Evolutionary conservation across 2,888 invertebrate genomes (phyloP).

Genomic region (Ariolimax columbianus): DNA sequence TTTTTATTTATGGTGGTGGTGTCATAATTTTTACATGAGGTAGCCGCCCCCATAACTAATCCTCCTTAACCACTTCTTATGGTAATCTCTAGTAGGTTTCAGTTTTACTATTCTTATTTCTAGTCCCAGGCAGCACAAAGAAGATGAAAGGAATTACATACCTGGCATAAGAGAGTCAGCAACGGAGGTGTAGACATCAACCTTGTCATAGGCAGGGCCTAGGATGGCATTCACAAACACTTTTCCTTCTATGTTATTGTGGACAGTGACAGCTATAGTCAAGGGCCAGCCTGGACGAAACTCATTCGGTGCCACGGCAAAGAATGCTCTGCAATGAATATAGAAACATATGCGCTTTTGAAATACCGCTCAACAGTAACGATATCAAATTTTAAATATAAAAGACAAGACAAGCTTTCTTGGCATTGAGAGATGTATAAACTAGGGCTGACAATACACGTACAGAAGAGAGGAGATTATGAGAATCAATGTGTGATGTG

Average conservation of each 20-base stretch:
- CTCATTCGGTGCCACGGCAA: conserved; percentile 25
- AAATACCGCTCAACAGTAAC: background rate
- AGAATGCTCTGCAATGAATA: conserved; percentile 21
- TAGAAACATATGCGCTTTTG: background rate
- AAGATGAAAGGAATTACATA: background rate
- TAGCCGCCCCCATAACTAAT: background rate
- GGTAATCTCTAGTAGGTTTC: background rate
- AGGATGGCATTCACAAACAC: background rate
- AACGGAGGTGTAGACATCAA: conserved; percentile 1
- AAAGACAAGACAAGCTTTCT: no score
- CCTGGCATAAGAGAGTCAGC: background rate
- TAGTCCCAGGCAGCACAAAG: background rate
- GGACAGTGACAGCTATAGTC: conserved; percentile 9
- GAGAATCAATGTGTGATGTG: no score
- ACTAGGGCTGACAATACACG: no score
- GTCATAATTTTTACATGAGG: no score
- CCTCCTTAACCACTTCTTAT: background rate
- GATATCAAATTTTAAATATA: no score
- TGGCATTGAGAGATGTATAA: no score
- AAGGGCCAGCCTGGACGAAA: conserved; percentile 33
- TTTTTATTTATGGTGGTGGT: no score
- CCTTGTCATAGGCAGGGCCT: background rate
- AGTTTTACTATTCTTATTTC: background rate
- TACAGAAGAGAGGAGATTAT: no score
- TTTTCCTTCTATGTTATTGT: background rate